Base-by-base conservation (phyloP, 2,888 invertebrate genomes). In the Girardia tigrina region DNA sequence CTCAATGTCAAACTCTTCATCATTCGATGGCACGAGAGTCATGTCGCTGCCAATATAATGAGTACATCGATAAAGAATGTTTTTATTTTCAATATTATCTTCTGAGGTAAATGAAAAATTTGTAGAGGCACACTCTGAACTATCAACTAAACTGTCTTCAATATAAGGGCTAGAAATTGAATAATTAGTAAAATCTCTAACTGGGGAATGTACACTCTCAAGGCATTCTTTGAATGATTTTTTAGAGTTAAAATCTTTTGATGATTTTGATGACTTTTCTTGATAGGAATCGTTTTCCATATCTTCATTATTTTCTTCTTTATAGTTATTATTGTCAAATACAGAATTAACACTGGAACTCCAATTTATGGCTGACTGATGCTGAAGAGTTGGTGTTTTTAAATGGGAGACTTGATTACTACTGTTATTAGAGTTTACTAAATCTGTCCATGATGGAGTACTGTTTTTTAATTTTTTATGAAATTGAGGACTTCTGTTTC, bases 141-240 rank as follows among this genome's bases (percentile, higher is more conserved):
- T 56, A 56, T 56, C 56, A 56, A 56, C 56, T 56, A 56, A 56
- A 56, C 56, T 56, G 56, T 56, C 56, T 56, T 56, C 56, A 56
- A 56, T 56, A 56, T 56, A 56, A 6, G 56, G 56, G n/a, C 56
- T 56, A 8, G 56, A 56, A 56, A 56, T 56, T 20, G 56, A 56
- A 56, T 56, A 56, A 56, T 56, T 56, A n/a, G 56, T 56, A n/a
- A 56, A 56, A n/a, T 56, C 56, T 56, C 56, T 56, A 56, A 56
- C n/a, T 56, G 56, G 56, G 56, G 56, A 56, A 56, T 56, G 56
- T 56, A 56, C 56, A 56, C 23, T 56, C 56, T 56, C 56, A 56
- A 56, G 56, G 56, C 56, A 56, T 56, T 56, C 56, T 56, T 56
- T 56, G 8, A 56, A 20, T 20, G 56, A n/a, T 56, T n/a, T 4